phyloP scores from a whole-genome alignment of 1,140 invertebrate species.

The Oedothorax gibbosus region DNA sequence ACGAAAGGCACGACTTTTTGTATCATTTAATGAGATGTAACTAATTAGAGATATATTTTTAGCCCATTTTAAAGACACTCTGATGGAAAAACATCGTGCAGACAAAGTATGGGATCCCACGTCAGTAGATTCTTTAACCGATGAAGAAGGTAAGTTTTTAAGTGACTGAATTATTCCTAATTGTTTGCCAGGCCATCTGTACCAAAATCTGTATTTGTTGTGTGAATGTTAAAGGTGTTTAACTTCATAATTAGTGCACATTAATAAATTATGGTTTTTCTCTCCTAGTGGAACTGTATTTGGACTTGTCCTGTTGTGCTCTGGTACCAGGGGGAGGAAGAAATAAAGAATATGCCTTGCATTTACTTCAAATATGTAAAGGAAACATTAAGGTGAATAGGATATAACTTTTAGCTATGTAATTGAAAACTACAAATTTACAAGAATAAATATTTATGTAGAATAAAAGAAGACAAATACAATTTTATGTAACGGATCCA shows the following conservation, averaged over 20 bases:
- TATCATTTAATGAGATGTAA: not conserved
- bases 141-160: conserved; percentile 78
- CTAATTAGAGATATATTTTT: not conserved
- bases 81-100: conserved; percentile 51
- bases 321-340: conserved; percentile 79
- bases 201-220: no score
- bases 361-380: conserved; percentile 85
- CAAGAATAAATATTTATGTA: no score
- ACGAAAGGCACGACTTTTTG: not conserved
- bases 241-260: no score
- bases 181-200: no score
- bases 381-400: conserved; percentile 85
- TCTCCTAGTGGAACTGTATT: conserved; percentile 68
- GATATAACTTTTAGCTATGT: no score
- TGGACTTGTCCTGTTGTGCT: conserved; percentile 83
- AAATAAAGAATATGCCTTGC: conserved; percentile 94
- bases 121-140: conserved; percentile 77
- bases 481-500: no score
- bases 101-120: conserved; percentile 83
- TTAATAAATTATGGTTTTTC: conserved; percentile 3
- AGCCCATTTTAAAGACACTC: conserved; percentile 58
- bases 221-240: no score
- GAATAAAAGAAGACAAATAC: no score
- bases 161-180: no score
- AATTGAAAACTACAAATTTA: no score